A percentile compares a stretch with the other conserved stretches of the same genome.
phyloP scores from a whole-genome alignment of 2,888 invertebrate genomes.

The Napeogenes sylphis region DNA sequence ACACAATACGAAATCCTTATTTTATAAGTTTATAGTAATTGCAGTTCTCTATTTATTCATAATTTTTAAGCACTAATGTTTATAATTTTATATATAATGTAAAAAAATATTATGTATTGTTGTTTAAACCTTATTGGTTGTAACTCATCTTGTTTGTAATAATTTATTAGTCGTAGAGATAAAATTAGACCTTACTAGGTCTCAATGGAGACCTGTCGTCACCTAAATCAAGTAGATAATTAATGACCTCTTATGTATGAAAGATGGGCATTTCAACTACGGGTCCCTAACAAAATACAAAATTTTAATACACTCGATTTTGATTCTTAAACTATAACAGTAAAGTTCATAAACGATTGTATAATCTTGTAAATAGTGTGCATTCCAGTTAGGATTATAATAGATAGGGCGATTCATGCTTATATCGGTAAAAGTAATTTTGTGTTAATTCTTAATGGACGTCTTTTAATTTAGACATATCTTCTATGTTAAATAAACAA shows the following conservation, averaged over 20 bases:
- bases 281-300: neutral
- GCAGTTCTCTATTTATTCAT: too few relatives aligned
- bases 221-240: slow-evolving; percentile 37
- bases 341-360: neutral
- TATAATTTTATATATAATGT: too few relatives aligned
- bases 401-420: neutral
- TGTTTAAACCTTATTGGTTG: neutral
- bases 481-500: neutral
- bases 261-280: slow-evolving; percentile 21
- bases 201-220: slow-evolving; percentile 29
- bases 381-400: slow-evolving; percentile 4
- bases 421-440: neutral
- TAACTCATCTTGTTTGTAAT: neutral
- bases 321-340: neutral
- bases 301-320: neutral
- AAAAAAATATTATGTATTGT: neutral
- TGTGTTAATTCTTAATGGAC: neutral
- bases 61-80: too few relatives aligned
- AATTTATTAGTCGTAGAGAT: neutral
- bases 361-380: neutral
- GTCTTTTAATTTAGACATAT: neutral
- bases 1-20: too few relatives aligned
- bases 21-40: too few relatives aligned
- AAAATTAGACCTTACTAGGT: slow-evolving; percentile 10
- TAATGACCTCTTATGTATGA: slow-evolving; percentile 33